phyloP scores from a whole-genome alignment of 2,113 vertebrate species.

The Anarhynchus alexandrinus region DNA sequence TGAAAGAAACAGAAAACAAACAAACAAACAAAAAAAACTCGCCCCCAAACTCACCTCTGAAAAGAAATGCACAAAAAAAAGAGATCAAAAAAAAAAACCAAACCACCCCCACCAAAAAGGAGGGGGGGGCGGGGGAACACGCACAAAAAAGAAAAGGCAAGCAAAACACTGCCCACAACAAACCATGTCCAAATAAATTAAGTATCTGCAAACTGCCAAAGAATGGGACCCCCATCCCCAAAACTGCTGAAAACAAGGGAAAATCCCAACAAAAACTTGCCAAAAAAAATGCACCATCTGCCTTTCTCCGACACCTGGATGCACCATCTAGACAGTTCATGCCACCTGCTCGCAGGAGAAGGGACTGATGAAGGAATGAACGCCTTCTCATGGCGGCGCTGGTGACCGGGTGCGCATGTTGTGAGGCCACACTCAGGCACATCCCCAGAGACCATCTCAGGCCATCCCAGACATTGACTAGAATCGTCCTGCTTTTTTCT shows the following conservation, averaged over 20 bases:
- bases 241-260: background rate
- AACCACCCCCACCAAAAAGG: background rate
- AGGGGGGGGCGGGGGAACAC: too few relatives aligned
- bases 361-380: background rate
- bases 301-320: background rate
- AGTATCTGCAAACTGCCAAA: background rate
- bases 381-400: accelerated
- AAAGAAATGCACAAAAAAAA: background rate
- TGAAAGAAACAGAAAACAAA: background rate
- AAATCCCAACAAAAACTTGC: background rate
- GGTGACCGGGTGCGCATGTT: accelerated
- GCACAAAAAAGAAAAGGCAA: background rate
- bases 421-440: accelerated
- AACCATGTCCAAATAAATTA: background rate
- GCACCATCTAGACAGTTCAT: background rate
- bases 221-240: background rate
- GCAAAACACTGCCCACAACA: background rate
- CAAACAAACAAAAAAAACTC: background rate
- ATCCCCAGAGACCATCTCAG: background rate
- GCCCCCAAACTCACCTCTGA: background rate
- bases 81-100: background rate
- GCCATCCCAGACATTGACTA: background rate
- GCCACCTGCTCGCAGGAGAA: accelerated
- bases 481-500: background rate
- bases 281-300: background rate